Base-by-base conservation (phyloP, 2,888 invertebrate species). In the Uropetala carovei region DNA sequence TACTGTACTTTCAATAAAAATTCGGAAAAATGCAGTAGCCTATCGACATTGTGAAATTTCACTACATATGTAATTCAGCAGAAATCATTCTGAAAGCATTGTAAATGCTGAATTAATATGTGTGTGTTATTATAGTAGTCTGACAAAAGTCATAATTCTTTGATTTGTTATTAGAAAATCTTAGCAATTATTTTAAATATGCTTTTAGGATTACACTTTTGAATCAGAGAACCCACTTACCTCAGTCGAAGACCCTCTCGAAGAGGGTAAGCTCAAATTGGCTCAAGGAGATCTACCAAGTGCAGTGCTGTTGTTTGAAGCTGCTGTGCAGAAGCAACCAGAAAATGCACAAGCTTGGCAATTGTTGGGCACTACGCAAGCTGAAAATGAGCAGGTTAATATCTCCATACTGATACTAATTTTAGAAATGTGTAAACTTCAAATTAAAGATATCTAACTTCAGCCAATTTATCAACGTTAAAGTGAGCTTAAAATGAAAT, bases 291-390 rank as follows among this genome's bases (percentile, higher is more conserved):
- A 99, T 95, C 96, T 99, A 93, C 98, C 99, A 59, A 98, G 98
- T 93, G 99, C 99, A 22, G 99, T 99, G 0, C 95, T 99, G 57
- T 98, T 99, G 94, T 99, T 99, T 95, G 99, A 99, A 95, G 98
- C 98, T 92, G 99, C 99, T 14, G 98, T 97, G 5, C 97, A 98
- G 94, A 97, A 98, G 94, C 96, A 98, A 91, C 97, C 97, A 2
- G 96, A 97, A 91, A 97, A 97, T 94, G 96, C 96, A 0, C 97
- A 98, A 95, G 98, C 97, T 0, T 99, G 99, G 99, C 97, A 97
- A 93, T 95, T 98, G 64, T 95, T 99, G 86, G 99, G 99, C 14
- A 97, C 97, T 92, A 98, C 99, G 59, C 99, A 99, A 95, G 99
- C 99, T 75, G 99, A 99, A 96, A 99, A 99, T 95, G 99, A 99